A percentile compares a stretch with the other conserved stretches of the same genome.
These are phyloP conservation scores for Scaptomyza flava DNA, from an alignment of 2,888 invertebrate genomes.

Conservation along the genomic window DNA sequence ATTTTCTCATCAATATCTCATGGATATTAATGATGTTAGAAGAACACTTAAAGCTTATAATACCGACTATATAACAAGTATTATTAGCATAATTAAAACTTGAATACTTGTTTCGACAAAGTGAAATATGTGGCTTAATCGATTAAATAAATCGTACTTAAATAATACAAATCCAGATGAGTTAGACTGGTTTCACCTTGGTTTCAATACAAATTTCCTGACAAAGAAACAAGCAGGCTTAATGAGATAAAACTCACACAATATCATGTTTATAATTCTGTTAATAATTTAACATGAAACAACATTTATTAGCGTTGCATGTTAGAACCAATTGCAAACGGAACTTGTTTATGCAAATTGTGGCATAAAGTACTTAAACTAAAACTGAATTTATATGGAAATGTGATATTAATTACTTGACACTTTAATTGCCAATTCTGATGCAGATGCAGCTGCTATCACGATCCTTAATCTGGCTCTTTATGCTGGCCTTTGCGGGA, in stretches of 20 bases:
- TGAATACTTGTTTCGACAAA: background rate
- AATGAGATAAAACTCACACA: conserved; percentile 2
- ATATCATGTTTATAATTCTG: conserved; percentile 12
- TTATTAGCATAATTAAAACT: conserved; percentile 12
- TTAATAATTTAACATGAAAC: conserved; percentile 12
- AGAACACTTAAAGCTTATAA: background rate
- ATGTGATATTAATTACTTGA: conserved; percentile 36
- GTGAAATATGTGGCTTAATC: background rate
- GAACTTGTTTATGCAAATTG: conserved; percentile 58
- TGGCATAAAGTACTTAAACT: conserved; percentile 36
- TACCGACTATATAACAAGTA: background rate
- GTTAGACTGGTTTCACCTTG: background rate
- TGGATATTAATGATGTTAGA: conserved; percentile 5
- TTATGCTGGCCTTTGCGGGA: conserved; percentile 35
- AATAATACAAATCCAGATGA: background rate
- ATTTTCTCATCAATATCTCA: background rate
- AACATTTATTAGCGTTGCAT: conserved; percentile 21
- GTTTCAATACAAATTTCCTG: background rate
- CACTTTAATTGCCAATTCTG: conserved; percentile 30
- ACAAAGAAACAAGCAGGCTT: background rate
- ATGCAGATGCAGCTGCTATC: conserved; percentile 63
- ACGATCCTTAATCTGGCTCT: conserved; percentile 41
- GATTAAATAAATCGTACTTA: background rate
- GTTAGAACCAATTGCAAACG: conserved; percentile 8
- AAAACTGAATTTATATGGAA: conserved; percentile 34